phyloP scores from a whole-genome alignment of 2,888 invertebrate genomes.

The Drosophila affinis region DNA sequence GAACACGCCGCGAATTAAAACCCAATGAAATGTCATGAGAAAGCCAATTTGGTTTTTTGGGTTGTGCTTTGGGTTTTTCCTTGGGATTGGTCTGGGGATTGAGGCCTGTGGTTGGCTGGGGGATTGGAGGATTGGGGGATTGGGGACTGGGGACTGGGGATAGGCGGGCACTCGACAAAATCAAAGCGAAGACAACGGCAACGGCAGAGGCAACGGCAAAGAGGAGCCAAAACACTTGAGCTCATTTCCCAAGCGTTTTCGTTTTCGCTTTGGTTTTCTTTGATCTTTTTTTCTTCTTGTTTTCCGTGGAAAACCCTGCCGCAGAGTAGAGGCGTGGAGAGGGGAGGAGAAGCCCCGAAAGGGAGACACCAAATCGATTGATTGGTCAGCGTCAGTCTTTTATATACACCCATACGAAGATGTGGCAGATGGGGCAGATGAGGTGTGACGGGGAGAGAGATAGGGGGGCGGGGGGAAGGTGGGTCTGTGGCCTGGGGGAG shows the following conservation, averaged over 20 bases:
- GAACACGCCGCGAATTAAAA: conserved; percentile 60
- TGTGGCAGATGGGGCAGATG: not conserved
- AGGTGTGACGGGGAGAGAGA: not conserved
- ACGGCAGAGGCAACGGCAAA: not conserved
- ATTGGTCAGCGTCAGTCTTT: conserved; percentile 28
- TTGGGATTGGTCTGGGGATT: not conserved
- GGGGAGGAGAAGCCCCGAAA: conserved; percentile 21
- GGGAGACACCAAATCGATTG: conserved; percentile 29
- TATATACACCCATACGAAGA: not conserved
- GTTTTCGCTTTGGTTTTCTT: conserved; percentile 39
- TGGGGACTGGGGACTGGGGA: not conserved
- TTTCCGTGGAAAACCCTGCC: conserved; percentile 47
- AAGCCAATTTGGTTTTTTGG: conserved; percentile 53
- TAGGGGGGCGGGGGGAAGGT: not conserved
- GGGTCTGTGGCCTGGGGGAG: not conserved
- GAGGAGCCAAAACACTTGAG: conserved; percentile 38
- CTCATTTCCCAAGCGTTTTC: conserved; percentile 40
- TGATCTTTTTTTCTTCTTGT: conserved; percentile 30
- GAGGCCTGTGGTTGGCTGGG: not conserved
- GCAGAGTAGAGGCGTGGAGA: too few species aligned
- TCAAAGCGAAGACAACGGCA: conserved; percentile 12
- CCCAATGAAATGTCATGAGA: conserved; percentile 60
- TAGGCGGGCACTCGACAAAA: conserved; percentile 27
- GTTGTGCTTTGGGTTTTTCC: not conserved
- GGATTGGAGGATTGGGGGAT: too few species aligned